phyloP scores from a whole-genome alignment of 2,888 invertebrate species.

The Cephonodes hylas region DNA sequence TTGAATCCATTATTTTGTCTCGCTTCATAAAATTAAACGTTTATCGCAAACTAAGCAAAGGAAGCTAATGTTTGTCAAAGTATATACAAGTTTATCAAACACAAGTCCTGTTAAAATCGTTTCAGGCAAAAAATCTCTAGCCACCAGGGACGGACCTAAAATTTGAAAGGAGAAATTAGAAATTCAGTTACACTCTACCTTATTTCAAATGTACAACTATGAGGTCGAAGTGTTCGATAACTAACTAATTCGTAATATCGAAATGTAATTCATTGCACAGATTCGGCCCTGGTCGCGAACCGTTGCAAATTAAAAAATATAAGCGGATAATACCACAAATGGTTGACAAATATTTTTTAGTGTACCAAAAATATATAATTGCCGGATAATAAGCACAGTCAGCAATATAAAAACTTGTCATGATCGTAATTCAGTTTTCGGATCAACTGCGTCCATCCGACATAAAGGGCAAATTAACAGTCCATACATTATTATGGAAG shows the following conservation, averaged over 20 bases:
- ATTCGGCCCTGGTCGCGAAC: not conserved
- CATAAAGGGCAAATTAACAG: too few species aligned
- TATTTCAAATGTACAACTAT: not conserved
- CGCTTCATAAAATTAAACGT: not conserved
- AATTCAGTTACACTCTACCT: not conserved
- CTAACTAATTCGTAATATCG: not conserved
- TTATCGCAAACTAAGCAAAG: not conserved
- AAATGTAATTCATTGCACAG: not conserved
- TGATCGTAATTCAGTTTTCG: too few species aligned
- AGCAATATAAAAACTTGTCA: too few species aligned
- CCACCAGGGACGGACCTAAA: not conserved
- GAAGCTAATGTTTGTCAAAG: not conserved
- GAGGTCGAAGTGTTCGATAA: not conserved
- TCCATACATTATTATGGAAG: too few species aligned
- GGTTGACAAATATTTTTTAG: too few species aligned
- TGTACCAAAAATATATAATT: too few species aligned
- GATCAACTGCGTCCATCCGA: too few species aligned
- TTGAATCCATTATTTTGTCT: not conserved
- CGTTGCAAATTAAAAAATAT: too few species aligned
- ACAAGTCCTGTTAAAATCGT: not conserved
- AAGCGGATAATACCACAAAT: too few species aligned
- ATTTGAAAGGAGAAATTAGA: not conserved
- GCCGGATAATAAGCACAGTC: too few species aligned
- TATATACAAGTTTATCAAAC: too few species aligned
- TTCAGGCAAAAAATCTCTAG: not conserved